phyloP scores from a whole-genome alignment of 1,140 invertebrate genomes.

The Vanessa tameamea region DNA sequence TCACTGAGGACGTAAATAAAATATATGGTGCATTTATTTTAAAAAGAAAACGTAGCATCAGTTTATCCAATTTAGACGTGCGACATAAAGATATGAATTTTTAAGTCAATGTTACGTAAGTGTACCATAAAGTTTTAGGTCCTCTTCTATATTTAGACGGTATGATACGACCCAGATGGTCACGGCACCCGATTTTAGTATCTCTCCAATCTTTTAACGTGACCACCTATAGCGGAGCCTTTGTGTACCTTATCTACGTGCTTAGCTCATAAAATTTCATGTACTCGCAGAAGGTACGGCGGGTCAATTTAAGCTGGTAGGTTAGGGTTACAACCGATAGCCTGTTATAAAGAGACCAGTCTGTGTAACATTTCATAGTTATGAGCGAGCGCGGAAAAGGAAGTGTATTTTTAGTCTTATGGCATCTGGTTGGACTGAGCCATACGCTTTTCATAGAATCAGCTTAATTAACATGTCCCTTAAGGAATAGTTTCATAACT shows the following conservation, averaged over 20 bases:
- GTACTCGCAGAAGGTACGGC: conserved; percentile 46
- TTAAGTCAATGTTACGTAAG: conserved; percentile 60
- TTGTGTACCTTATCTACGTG: conserved; percentile 54
- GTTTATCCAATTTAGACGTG: conserved; percentile 21
- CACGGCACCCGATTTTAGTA: conserved; percentile 75
- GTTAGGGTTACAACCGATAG: conserved; percentile 67
- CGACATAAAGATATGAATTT: conserved; percentile 49
- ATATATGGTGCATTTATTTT: conserved; percentile 22
- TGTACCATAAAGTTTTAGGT: conserved; percentile 70
- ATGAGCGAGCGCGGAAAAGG: conserved; percentile 74
- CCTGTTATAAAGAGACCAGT: conserved; percentile 67
- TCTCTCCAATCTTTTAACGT: conserved; percentile 70
- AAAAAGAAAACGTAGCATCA: conserved; percentile 20
- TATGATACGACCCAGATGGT: conserved; percentile 77
- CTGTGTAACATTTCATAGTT: conserved; percentile 75
- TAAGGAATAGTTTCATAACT: conserved; percentile 58
- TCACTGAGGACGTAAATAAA: conserved; percentile 25
- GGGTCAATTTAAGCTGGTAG: conserved; percentile 55
- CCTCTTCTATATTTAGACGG: conserved; percentile 73
- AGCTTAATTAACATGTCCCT: conserved; percentile 73
- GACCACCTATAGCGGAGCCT: conserved; percentile 57
- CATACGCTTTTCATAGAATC: conserved; percentile 69
- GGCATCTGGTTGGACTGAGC: conserved; percentile 70
- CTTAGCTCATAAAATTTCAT: conserved; percentile 47
- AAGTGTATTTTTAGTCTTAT: conserved; percentile 75